Evolutionary conservation across 2,113 vertebrate species (phyloP), one percentile per base, ranked within the genome.

Genomic region (Tetraodon nigroviridis): DNA sequence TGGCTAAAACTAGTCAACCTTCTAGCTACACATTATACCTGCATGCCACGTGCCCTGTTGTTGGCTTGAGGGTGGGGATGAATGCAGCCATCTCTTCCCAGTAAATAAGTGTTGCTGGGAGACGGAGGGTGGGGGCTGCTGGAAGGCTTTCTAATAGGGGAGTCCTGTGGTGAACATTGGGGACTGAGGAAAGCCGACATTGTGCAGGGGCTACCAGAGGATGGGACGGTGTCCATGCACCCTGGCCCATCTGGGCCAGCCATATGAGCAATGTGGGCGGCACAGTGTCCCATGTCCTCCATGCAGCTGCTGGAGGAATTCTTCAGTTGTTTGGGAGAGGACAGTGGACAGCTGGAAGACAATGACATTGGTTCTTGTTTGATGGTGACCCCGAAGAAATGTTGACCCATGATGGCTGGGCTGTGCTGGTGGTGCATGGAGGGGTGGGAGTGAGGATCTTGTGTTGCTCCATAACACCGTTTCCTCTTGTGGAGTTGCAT

Each of bases 401-500:
- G 88, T 45, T 89, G 90, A 7, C 82, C 82, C 84, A 86, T 88
- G 70, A 88, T 80, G 17, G 63, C 19, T 6, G 84, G 70, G 11
- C 80, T 63, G 21, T 82, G 88, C 57, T 86, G 86, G 67, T 86
- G 87, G 51, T 80, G 81, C 72, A 83, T 58, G 52, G 79, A 27
- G 16, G 59, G 42, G 57, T 84, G 80, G 87, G 90, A 51, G 10
- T 51, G 54, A 15, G 27, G 8, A 51, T 92, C 92, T 67, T 88
- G 87, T 15, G 84, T 78, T 0, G 80, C 81, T 11, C 90, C 82
- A 0, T 86, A 88, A 74, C 65, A 84, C 40, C 93, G 91, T 60
- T 96, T 98, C 12, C 94, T 85, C 76, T 94, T 94, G 88, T 95
- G 97, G 1, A 99, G 90, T 74, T 99, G 95, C 92, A 98, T 89